These are phyloP conservation scores for Tillus elongatus DNA, from an alignment of 2,888 invertebrate species.

Conservation along the genomic window DNA sequence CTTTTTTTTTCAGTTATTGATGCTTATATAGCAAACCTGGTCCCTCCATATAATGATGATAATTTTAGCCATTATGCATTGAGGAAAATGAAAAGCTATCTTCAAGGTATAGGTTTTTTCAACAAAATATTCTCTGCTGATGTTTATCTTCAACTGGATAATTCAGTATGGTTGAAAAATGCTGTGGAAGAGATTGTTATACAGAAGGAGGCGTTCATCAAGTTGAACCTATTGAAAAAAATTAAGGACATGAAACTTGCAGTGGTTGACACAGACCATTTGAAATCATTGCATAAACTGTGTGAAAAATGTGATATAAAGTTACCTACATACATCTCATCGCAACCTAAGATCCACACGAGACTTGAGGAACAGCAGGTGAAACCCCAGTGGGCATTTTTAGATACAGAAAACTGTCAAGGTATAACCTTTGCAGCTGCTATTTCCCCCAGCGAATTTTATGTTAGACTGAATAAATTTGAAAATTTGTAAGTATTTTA, in stretches of 20 bases:
- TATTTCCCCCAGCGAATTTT: slow-evolving; percentile 44
- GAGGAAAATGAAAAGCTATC: slow-evolving; percentile 13
- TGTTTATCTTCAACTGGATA: slow-evolving; percentile 50
- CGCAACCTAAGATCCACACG: slow-evolving; percentile 14
- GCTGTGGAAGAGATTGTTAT: slow-evolving; percentile 48
- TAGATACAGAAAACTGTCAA: slow-evolving; percentile 38
- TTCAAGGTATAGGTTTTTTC: neutral
- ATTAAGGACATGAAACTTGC: slow-evolving; percentile 44
- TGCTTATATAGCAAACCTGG: slow-evolving; percentile 24
- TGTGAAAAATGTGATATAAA: slow-evolving; percentile 38
- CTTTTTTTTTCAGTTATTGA: slow-evolving; percentile 28
- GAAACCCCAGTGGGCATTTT: slow-evolving; percentile 44
- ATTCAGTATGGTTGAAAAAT: slow-evolving; percentile 56
- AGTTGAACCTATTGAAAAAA: slow-evolving; percentile 47
- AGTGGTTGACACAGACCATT: slow-evolving; percentile 43
- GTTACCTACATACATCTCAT: slow-evolving; percentile 27
- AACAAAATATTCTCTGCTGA: slow-evolving; percentile 38
- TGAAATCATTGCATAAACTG: slow-evolving; percentile 43
- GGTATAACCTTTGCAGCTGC: slow-evolving; percentile 43
- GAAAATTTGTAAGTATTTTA: slow-evolving; percentile 33
- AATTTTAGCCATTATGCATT: slow-evolving; percentile 25
- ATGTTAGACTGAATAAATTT: slow-evolving; percentile 45
- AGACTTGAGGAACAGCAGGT: slow-evolving; percentile 19
- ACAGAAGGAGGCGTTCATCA: slow-evolving; percentile 45
- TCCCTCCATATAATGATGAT: slow-evolving; percentile 33